Base-by-base conservation (phyloP, 2,113 vertebrate genomes). In the Cololabis saira region DNA sequence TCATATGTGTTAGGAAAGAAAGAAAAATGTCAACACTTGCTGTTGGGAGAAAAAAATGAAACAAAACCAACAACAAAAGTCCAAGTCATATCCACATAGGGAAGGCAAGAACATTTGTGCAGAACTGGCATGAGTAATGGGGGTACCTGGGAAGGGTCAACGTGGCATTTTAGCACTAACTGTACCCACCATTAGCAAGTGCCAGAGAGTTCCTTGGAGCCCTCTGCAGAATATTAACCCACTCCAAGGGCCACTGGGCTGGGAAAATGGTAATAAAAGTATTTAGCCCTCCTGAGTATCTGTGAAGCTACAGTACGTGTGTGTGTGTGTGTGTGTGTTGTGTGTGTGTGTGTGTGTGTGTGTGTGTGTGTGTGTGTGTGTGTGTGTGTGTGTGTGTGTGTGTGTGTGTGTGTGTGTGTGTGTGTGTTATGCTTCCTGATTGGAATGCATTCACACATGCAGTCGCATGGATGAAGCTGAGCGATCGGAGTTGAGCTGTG, bases 401-500 rank as follows among this genome's bases (percentile, higher is more conserved):
- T 2, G 2, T 2, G 2, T 2, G 2, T 2, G 2, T 27, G 24
- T 27, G 24, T 27, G 24, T 49, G 54, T 67, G 8, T 51, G 64
- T 75, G 71, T 83, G 61, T 45, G 18, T 74, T 69, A 56, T 49
- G 72, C 57, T 8, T 61, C 49, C 48, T 41, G 59, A 52, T 70
- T 60, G 48, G 53, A 61, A 67, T 76, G 53, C 64, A 61, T 65
- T 77, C 65, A 66, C 67, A 83, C 66, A 67, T 21, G 55, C 76
- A 85, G 75, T 65, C 76, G 56, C 69, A 71, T 82, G 80, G 85
- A 87, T 83, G 80, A 82, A 86, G 80, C 76, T 14, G 66, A 59
- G 67, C 49, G 83, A 83, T 82, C 56, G 73, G 65, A 80, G 76
- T 81, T 90, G 82, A 89, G 64, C 70, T 68, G 76, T 24, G 60